A percentile compares a stretch with the other conserved stretches of the same genome.
These are phyloP conservation scores for Lethrus apterus DNA, from an alignment of 1,140 invertebrate genomes.

Conservation along the genomic window DNA sequence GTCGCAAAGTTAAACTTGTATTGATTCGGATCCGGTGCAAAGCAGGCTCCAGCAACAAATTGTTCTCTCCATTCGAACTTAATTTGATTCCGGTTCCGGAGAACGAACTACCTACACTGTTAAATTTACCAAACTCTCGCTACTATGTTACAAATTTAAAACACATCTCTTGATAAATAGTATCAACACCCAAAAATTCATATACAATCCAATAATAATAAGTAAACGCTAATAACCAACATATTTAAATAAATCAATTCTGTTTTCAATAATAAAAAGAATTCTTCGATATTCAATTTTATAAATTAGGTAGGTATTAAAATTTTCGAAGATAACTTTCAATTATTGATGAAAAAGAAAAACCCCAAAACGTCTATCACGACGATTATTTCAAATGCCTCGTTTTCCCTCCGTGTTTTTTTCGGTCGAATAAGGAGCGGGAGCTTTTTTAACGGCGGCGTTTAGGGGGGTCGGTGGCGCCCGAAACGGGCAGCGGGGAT, in stretches of 20 bases:
- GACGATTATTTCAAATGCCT: conserved; percentile 16
- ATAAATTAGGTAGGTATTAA: no score
- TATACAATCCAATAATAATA: no score
- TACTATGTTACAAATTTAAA: no score
- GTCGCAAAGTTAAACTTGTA: conserved; percentile 12
- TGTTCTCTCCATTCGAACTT: conserved; percentile 26
- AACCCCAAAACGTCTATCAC: no score
- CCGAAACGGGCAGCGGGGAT: conserved; percentile 35
- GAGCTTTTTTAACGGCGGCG: conserved; percentile 13
- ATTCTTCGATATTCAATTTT: no score
- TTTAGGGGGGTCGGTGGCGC: conserved; percentile 12
- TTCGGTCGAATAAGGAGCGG: conserved; percentile 1
- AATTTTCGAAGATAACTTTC: no score
- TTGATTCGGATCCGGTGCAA: conserved; percentile 13
- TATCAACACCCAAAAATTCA: no score
- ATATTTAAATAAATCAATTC: no score
- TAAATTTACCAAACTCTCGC: conserved; percentile 14
- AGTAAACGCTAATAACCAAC: no score
- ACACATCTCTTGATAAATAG: no score
- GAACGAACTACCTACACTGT: conserved; percentile 19
- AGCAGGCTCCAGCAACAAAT: conserved; percentile 21
- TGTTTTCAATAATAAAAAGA: no score
- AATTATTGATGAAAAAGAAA: no score
- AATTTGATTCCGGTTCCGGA: conserved; percentile 25
- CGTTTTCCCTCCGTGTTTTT: conserved; percentile 3